Percentiles rank a stretch among this genome's conserved stretches.
Evolutionary conservation across 1,140 invertebrate genomes (phyloP).

Genomic region (Drosophila tani): DNA sequence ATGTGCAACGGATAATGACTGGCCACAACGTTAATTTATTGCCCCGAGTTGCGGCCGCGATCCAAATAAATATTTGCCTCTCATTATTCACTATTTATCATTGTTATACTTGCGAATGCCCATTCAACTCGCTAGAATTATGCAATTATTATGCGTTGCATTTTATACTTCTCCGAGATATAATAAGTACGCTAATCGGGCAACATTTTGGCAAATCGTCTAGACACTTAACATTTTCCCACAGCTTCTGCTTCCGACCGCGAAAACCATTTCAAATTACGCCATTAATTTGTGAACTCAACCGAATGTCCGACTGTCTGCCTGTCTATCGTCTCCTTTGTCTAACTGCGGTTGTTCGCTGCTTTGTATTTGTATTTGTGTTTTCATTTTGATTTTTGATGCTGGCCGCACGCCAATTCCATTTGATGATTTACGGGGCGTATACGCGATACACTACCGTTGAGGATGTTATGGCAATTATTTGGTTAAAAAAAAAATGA

Average conservation of each 20-base stretch:
- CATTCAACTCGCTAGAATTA: slow-evolving; percentile 28
- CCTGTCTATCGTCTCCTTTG: slow-evolving; percentile 57
- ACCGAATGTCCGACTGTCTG: slow-evolving; percentile 54
- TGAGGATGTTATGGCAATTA: background rate
- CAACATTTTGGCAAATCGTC: slow-evolving; percentile 28
- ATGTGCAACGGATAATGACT: slow-evolving; percentile 43
- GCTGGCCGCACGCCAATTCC: slow-evolving; percentile 69
- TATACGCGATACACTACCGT: slow-evolving; percentile 25
- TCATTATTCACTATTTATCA: slow-evolving; percentile 51
- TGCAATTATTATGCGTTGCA: slow-evolving; percentile 30
- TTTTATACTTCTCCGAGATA: slow-evolving; percentile 2
- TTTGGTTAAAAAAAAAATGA: background rate
- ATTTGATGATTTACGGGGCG: slow-evolving; percentile 39
- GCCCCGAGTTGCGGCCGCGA: slow-evolving; percentile 29
- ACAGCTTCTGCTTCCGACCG: slow-evolving; percentile 20
- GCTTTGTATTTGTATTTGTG: slow-evolving; percentile 68
- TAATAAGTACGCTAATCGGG: slow-evolving; percentile 29
- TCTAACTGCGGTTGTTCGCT: slow-evolving; percentile 74
- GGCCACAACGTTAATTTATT: slow-evolving; percentile 40
- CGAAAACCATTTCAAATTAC: slow-evolving; percentile 71
- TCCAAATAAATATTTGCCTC: slow-evolving; percentile 48
- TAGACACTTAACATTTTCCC: slow-evolving; percentile 39
- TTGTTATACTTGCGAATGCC: slow-evolving; percentile 15
- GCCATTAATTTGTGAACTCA: slow-evolving; percentile 76
- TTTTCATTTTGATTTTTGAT: slow-evolving; percentile 61